A percentile compares a stretch with the other conserved stretches of the same genome.
Conservation (phyloP, 2,113 vertebrate genomes). For the Herpetotheres cachinnans region DNA sequence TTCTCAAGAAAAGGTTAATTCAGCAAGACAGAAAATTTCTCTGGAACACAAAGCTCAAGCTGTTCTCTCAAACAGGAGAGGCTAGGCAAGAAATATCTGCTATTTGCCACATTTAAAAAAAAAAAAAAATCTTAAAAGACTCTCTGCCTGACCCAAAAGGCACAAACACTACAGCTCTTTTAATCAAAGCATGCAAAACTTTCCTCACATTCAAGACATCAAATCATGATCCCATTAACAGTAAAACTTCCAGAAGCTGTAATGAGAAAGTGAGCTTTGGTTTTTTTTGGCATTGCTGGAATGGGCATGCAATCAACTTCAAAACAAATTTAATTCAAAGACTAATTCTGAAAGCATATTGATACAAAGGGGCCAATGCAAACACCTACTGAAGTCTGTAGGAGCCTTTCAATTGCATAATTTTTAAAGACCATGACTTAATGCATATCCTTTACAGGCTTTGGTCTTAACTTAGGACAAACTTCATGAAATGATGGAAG, state of each 20-base stretch:
- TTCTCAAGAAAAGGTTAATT: not conserved
- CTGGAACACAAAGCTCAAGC: not conserved
- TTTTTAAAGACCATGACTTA: not conserved
- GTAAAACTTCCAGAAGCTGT: not conserved
- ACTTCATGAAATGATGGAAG: not conserved
- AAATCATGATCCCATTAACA: not conserved
- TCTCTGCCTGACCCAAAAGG: not conserved
- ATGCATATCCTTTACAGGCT: not conserved
- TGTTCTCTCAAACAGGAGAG: not conserved
- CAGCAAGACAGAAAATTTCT: not conserved
- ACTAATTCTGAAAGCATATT: not conserved
- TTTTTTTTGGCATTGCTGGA: not conserved
- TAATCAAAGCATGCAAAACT: not conserved
- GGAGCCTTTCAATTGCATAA: not conserved
- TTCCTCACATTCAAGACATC: not conserved
- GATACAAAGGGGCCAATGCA: not conserved
- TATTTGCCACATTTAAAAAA: not conserved
- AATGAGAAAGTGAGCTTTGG: not conserved
- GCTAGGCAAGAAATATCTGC: not conserved
- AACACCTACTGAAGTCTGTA: not conserved
- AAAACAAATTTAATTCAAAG: slow-evolving; percentile 30
- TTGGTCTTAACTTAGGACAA: not conserved
- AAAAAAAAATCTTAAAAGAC: not conserved
- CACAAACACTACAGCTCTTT: not conserved
- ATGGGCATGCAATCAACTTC: not conserved